Evolutionary conservation across 2,113 vertebrate genomes (phyloP).

Genomic region (Pterophyllum scalare): DNA sequence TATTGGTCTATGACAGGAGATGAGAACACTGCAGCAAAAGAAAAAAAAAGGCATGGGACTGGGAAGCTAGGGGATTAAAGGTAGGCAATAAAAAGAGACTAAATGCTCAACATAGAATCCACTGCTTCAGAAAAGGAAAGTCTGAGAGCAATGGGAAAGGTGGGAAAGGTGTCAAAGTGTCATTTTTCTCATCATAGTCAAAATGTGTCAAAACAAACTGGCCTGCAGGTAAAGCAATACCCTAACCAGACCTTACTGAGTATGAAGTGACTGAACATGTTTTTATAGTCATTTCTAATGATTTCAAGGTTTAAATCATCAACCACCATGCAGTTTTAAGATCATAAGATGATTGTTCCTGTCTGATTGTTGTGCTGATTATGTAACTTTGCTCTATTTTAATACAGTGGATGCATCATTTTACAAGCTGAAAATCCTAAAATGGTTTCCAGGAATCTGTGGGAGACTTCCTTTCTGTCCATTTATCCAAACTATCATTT

Average conservation of each 20-base stretch:
- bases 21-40: neutral
- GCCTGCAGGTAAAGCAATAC: neutral
- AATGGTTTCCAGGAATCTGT: neutral
- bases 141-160: neutral
- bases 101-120: neutral
- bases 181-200: neutral
- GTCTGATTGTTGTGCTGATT: neutral
- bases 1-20: neutral
- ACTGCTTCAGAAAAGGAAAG: neutral
- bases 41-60: too few species aligned
- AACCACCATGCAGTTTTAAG: neutral
- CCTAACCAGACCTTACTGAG: neutral
- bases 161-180: neutral
- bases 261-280: neutral
- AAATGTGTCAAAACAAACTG: neutral
- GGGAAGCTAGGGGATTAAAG: neutral
- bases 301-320: neutral
- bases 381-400: neutral
- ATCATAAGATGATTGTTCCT: neutral
- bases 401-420: neutral
- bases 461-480: neutral
- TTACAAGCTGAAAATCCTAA: neutral
- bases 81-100: neutral
- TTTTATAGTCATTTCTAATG: neutral
- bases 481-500: neutral